A percentile compares a stretch with the other conserved stretches of the same genome.
Conservation (phyloP, 2,113 vertebrate species). For the Platysteira castanea region DNA sequence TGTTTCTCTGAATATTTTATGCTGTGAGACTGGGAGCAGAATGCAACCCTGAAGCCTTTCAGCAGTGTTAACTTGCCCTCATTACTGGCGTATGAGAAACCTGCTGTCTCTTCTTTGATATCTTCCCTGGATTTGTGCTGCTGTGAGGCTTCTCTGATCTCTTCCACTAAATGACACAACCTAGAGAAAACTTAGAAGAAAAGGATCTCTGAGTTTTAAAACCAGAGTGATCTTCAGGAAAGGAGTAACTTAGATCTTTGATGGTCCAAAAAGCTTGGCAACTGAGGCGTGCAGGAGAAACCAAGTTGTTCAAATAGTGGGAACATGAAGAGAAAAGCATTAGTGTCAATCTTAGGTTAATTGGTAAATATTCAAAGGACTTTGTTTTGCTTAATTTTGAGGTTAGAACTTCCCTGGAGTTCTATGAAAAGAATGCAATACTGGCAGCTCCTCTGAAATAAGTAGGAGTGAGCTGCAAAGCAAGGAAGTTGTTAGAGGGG, state of each 20-base stretch:
- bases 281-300: not conserved
- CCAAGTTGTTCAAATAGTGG: not conserved
- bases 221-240: not conserved
- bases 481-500: not conserved
- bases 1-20: conserved; percentile 2
- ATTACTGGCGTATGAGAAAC: not conserved
- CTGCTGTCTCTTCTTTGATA: conserved; percentile 11
- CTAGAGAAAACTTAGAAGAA: not conserved
- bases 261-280: not conserved
- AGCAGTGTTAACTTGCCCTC: not conserved
- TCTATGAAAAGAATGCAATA: not conserved
- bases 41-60: not conserved
- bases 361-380: conserved; percentile 34
- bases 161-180: not conserved
- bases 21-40: not conserved
- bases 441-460: conserved; percentile 22
- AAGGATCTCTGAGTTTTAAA: not conserved
- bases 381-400: conserved; percentile 50
- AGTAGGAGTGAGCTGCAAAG: not conserved
- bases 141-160: conserved; percentile 17
- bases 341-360: conserved; percentile 43
- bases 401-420: conserved; percentile 25
- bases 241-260: not conserved
- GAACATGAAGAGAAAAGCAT: not conserved
- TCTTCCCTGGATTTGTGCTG: not conserved